phyloP scores from a whole-genome alignment of 2,888 invertebrate species.

The Smittia aterrima region DNA sequence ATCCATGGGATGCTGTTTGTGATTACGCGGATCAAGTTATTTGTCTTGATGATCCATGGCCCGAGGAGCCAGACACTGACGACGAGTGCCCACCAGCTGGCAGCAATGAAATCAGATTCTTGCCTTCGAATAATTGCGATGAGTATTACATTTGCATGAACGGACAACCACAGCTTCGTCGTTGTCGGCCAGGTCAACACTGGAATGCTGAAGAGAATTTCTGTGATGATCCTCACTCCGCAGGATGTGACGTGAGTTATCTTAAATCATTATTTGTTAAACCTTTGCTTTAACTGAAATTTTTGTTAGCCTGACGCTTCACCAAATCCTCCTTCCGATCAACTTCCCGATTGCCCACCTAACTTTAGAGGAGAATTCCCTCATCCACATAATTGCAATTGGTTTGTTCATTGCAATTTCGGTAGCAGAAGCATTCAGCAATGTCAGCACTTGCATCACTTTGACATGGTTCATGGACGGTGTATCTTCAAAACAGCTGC shows the following conservation, averaged over 20 bases:
- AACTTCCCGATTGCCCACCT: constrained; percentile 1
- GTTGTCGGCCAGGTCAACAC: constrained; percentile 22
- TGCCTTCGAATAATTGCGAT: constrained; percentile 12
- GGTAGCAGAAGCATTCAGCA: constrained; percentile 9
- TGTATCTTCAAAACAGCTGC: not conserved
- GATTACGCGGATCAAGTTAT: not conserved
- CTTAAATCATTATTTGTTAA: not conserved
- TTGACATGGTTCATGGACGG: constrained; percentile 10
- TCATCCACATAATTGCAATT: constrained; percentile 23
- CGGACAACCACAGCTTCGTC: constrained; percentile 2
- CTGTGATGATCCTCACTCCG: constrained; percentile 22
- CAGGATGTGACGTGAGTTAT: constrained; percentile 26
- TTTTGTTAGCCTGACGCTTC: not conserved
- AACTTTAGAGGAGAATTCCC: not conserved
- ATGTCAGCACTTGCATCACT: constrained; percentile 33
- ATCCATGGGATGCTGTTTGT: not conserved
- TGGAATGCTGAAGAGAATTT: not conserved
- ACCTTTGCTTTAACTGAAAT: not conserved
- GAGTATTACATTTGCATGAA: constrained; percentile 10
- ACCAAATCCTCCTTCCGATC: not conserved
- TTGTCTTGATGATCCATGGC: not conserved
- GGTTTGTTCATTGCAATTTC: constrained; percentile 21
- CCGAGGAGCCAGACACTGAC: not conserved
- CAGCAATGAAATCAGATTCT: not conserved
- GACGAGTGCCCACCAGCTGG: constrained; percentile 19